Evolutionary conservation across 2,888 invertebrate species (phyloP).

Genomic region (Amblyjoppa fuscipennis): DNA sequence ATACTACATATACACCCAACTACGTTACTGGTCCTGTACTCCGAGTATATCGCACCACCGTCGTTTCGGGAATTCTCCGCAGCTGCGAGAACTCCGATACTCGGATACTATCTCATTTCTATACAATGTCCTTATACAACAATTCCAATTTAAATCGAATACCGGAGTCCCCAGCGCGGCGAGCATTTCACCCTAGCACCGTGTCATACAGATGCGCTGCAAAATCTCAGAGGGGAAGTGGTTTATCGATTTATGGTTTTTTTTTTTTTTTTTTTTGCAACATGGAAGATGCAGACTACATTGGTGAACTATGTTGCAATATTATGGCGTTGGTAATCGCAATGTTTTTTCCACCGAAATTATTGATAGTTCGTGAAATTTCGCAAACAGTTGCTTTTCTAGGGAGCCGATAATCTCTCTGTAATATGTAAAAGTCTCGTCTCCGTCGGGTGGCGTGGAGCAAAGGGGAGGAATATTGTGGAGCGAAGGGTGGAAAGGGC

Average conservation of each 20-base stretch:
- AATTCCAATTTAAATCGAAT: constrained; percentile 48
- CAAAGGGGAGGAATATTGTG: no score
- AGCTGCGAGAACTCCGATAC: constrained; percentile 26
- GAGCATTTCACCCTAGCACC: neutral
- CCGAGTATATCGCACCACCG: constrained; percentile 7
- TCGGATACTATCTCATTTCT: constrained; percentile 52
- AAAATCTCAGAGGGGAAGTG: neutral
- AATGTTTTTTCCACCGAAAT: no score
- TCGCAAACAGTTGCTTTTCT: no score
- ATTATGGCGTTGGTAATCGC: no score
- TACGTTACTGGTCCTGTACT: neutral
- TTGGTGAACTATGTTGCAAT: no score
- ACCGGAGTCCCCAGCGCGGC: constrained; percentile 13
- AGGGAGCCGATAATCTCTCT: no score
- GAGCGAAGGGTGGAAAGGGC: no score
- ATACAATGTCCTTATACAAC: constrained; percentile 49
- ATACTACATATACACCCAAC: constrained; percentile 25
- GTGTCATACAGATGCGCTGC: neutral
- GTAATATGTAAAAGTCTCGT: no score
- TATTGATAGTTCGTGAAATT: no score
- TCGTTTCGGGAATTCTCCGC: constrained; percentile 46
- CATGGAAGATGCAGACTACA: no score
- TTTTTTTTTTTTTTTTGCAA: neutral
- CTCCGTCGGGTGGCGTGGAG: no score
- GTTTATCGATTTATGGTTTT: neutral